Percentiles rank a stretch among this genome's conserved stretches.
phyloP scores from a whole-genome alignment of 2,113 vertebrate species.

The Galeopterus variegatus region DNA sequence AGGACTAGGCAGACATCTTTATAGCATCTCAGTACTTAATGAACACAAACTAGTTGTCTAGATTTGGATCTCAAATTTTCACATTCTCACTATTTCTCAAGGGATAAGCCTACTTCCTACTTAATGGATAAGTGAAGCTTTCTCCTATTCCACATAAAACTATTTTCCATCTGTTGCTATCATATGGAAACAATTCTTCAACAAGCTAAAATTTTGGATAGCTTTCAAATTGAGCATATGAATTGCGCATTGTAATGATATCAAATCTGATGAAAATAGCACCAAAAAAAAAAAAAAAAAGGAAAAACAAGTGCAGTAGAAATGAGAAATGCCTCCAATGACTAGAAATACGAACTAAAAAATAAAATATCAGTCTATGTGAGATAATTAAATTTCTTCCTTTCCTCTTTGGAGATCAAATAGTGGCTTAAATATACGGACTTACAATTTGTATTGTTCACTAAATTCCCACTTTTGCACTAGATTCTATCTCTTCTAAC shows the following conservation, averaged over 20 bases:
- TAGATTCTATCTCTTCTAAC: background rate
- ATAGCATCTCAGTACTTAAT: background rate
- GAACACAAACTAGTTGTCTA: background rate
- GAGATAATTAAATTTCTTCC: background rate
- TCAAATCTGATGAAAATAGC: conserved; percentile 17
- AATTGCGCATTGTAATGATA: background rate
- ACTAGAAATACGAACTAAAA: background rate
- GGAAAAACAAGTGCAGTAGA: background rate
- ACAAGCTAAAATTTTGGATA: background rate
- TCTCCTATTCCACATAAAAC: background rate
- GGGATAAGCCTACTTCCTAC: background rate
- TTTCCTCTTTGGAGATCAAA: background rate
- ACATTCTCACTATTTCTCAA: conserved; percentile 28
- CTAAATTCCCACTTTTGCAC: background rate
- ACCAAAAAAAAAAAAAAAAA: background rate
- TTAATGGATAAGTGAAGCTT: background rate
- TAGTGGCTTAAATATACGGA: background rate
- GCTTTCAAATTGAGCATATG: conserved; percentile 23
- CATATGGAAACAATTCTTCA: conserved; percentile 24
- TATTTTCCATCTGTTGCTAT: background rate
- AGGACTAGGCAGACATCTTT: background rate
- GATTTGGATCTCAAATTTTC: conserved; percentile 8
- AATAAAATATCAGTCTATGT: conserved; percentile 23
- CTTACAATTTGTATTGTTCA: background rate
- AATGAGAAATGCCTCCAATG: background rate